Percentiles rank a stretch among this genome's conserved stretches.
Evolutionary conservation across 2,113 vertebrate genomes (phyloP).

Genomic region (Bostrychus sinensis): DNA sequence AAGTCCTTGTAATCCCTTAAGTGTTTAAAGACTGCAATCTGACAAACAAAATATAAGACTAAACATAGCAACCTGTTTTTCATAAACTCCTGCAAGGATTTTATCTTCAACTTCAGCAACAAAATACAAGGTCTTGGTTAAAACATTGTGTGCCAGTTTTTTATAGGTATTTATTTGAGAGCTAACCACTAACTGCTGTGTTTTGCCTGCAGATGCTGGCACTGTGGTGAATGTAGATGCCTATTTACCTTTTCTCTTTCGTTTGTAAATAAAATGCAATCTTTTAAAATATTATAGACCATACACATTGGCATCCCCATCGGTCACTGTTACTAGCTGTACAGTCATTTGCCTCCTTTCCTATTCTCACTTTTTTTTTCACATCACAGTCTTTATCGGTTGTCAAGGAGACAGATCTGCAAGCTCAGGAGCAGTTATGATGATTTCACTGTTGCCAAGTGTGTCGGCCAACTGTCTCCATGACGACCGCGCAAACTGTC

Average conservation of each 20-base stretch:
- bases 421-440: not conserved
- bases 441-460: conserved; percentile 3
- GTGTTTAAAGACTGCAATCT: not conserved
- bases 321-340: not conserved
- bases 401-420: conserved; percentile 5
- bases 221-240: too few relatives aligned
- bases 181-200: too few relatives aligned
- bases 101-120: not conserved
- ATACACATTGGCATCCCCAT: too few relatives aligned
- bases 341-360: not conserved
- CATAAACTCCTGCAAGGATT: not conserved
- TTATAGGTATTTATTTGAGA: not conserved
- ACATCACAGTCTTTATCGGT: not conserved
- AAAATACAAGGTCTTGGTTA: not conserved
- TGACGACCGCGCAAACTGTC: conserved; percentile 4
- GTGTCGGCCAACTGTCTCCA: conserved; percentile 6
- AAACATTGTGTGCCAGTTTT: not conserved
- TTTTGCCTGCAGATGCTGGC: too few relatives aligned
- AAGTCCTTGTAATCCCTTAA: not conserved
- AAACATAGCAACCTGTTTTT: conserved; percentile 1
- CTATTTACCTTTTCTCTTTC: too few relatives aligned
- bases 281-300: too few relatives aligned
- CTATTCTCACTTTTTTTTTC: not conserved
- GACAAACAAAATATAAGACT: not conserved
- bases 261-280: not conserved